Base-by-base conservation (phyloP, 2,797 vertebrate genomes). In the Acipenser oxyrinchus region DNA sequence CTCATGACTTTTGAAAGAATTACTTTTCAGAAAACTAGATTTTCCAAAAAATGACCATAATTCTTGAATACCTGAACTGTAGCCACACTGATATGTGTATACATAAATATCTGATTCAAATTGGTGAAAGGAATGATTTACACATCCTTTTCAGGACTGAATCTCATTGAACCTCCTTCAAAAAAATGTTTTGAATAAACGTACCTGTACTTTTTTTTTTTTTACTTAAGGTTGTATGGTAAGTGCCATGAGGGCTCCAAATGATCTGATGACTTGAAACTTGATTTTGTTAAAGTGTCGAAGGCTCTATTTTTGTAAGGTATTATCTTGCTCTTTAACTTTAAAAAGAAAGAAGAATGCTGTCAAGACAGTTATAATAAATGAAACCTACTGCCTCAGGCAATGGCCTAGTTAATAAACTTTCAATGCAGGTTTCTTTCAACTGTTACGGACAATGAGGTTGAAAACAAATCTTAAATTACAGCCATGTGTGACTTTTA, bases 361-460 rank as follows among this genome's bases (percentile, higher is more conserved):
- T 90, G 87, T 83, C 85, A 85, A 88, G 86, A 87, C 88, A 84
- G 82, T 86, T 82, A 88, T 90, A 90, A 89, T 90, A 90, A 91
- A 90, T 87, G 88, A 89, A 86, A 84, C 84, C 86, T 89, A 89
- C 88, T 84, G 88, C 87, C 86, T 81, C 77, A 76, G 90, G 89
- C 86, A 85, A 73, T 83, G 85, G 87, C 82, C 87, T 87, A 90
- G 89, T 91, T 91, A 89, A 91, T 91, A 90, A 89, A 89, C 84
- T 90, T 89, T 86, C 88, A 89, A 86, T 90, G 88, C 90, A 89
- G 86, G 87, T 86, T 91, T 89, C 89, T 90, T 91, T 91, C 88
- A 91, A 90, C 87, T 91, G 82, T 88, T 91, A 84, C 53, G 81
- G 86, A 90, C 87, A 90, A 88, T 84, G 83, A 89, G 81, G 84